Percentiles rank a stretch among this genome's conserved stretches.
phyloP scores from a whole-genome alignment of 2,888 invertebrate genomes.

The Adelphocoris suturalis region DNA sequence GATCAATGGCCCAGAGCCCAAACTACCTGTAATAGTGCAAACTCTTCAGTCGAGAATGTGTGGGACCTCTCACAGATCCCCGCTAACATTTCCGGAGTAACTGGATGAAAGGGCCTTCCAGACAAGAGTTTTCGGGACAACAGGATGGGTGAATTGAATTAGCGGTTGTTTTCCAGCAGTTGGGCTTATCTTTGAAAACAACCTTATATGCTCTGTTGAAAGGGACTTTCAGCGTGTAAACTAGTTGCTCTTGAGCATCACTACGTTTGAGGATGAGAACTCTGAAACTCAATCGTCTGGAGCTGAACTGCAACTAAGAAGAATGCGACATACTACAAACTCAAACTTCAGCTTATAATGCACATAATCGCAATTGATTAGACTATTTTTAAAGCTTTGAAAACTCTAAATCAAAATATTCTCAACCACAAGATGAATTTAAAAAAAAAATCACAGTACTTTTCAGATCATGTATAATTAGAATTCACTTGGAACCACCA shows the following conservation, averaged over 20 bases:
- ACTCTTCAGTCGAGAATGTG: constrained; percentile 22
- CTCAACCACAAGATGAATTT: too few relatives aligned
- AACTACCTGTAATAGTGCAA: constrained; percentile 35
- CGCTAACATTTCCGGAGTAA: background rate
- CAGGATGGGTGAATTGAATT: constrained; percentile 8
- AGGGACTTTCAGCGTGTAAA: background rate
- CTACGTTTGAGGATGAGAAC: background rate
- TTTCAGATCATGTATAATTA: too few relatives aligned
- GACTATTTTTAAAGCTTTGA: too few relatives aligned
- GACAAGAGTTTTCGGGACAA: background rate
- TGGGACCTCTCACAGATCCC: background rate
- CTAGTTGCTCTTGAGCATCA: background rate
- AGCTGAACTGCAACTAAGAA: constrained; percentile 2
- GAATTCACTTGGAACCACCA: too few relatives aligned
- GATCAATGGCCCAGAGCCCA: background rate
- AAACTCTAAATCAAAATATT: too few relatives aligned
- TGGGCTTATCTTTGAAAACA: constrained; percentile 14
- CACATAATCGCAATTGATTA: too few relatives aligned
- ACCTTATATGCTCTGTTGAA: constrained; percentile 4
- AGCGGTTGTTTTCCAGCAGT: background rate
- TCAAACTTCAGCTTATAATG: too few relatives aligned
- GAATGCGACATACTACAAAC: too few relatives aligned
- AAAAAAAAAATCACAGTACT: too few relatives aligned
- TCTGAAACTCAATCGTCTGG: background rate
- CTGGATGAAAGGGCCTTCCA: background rate